Percentiles rank a stretch among this genome's conserved stretches.
Conservation (phyloP, 2,888 invertebrate species). For the Incurvaria masculella region DNA sequence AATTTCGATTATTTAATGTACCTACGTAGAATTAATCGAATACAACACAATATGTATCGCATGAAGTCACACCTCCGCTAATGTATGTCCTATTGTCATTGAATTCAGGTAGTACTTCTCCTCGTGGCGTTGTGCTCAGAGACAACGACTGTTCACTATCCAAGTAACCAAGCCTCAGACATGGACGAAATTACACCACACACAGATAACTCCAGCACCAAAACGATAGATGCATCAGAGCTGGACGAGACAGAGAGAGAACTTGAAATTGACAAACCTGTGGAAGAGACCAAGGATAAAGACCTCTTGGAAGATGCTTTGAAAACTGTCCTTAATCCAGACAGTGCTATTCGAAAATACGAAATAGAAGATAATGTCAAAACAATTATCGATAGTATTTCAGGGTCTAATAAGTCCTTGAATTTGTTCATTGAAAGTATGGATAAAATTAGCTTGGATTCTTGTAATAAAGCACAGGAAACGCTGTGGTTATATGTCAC, state of each 20-base stretch:
- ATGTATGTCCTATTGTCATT: too few species aligned
- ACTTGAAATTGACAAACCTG: constrained; percentile 31
- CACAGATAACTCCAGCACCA: too few species aligned
- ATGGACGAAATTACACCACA: too few species aligned
- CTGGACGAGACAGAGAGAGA: constrained; percentile 17
- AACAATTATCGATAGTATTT: constrained; percentile 31
- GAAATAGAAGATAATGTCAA: constrained; percentile 33
- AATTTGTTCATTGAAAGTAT: constrained; percentile 41
- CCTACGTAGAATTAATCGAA: too few species aligned
- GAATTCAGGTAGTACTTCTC: too few species aligned
- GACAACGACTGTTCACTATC: too few species aligned
- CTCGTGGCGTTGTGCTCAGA: too few species aligned
- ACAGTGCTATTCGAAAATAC: constrained; percentile 26
- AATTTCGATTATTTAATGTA: too few species aligned
- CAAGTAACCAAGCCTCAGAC: too few species aligned
- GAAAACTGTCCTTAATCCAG: constrained; percentile 38
- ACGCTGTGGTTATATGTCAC: constrained; percentile 46
- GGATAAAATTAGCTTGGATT: constrained; percentile 42
- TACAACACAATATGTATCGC: too few species aligned
- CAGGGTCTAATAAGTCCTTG: constrained; percentile 32
- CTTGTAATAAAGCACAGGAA: constrained; percentile 43
- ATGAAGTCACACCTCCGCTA: too few species aligned
- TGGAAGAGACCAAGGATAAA: constrained; percentile 34
- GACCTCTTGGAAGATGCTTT: constrained; percentile 42
- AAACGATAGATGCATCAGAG: too few species aligned